Conservation (phyloP, 2,113 vertebrate genomes). For the Hiodon tergisus region DNA sequence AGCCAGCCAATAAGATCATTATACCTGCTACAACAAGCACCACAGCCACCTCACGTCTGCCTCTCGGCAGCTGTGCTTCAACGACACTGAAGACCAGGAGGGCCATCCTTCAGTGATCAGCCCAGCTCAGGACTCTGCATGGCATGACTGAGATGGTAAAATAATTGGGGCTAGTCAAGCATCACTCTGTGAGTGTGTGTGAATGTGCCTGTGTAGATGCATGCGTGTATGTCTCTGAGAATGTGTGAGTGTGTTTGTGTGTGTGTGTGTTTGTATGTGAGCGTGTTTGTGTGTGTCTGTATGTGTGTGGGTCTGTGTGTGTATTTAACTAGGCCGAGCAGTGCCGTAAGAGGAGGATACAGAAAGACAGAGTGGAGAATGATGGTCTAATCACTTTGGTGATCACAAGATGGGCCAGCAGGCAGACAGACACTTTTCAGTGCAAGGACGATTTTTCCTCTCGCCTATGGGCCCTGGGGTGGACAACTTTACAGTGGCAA, state of each 20-base stretch:
- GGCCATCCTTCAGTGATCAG: too few relatives aligned
- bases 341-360: not conserved
- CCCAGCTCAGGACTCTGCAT: too few relatives aligned
- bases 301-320: not conserved
- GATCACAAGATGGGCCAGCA: not conserved
- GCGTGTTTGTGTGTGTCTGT: not conserved
- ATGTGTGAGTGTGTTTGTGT: not conserved
- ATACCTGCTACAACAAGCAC: too few relatives aligned
- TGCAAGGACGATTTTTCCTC: constrained; percentile 12
- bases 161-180: not conserved
- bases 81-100: too few relatives aligned
- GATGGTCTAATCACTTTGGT: not conserved
- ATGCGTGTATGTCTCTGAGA: too few relatives aligned
- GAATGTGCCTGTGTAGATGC: too few relatives aligned
- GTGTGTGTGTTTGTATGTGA: not conserved
- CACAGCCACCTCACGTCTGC: too few relatives aligned
- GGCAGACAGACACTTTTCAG: not conserved
- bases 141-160: too few relatives aligned
- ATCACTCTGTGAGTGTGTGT: not conserved
- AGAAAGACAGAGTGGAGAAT: not conserved
- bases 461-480: constrained; percentile 24
- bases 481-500: not conserved
- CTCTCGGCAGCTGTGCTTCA: too few relatives aligned
- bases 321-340: too few relatives aligned
- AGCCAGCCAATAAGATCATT: too few relatives aligned